phyloP scores from a whole-genome alignment of 37 sponge, comb jelly and placozoan species.

The Cliona cf. orientalis region DNA sequence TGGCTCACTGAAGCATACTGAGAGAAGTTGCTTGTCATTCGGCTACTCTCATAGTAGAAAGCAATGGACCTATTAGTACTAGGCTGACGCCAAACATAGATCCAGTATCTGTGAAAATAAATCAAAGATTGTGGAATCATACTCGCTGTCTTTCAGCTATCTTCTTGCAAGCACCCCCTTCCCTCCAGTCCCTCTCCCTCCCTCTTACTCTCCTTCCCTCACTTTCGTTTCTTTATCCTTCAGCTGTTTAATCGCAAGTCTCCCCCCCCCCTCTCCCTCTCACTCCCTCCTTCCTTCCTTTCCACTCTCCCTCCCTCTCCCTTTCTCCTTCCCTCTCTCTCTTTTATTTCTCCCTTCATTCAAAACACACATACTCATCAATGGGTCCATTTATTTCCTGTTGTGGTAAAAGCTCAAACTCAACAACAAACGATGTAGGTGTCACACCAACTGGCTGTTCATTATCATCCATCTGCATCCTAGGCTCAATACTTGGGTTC shows the following conservation, averaged over 20 bases:
- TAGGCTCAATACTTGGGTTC: neutral
- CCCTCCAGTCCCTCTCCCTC: no score
- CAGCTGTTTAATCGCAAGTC: no score
- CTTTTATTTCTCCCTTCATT: no score
- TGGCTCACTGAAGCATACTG: slow-evolving; percentile 6
- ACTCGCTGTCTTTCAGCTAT: neutral
- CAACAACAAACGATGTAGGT: neutral
- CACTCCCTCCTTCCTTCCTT: neutral
- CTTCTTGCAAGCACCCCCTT: no score
- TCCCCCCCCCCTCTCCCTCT: neutral
- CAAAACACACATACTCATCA: slow-evolving; percentile 20
- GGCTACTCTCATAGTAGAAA: slow-evolving; percentile 46
- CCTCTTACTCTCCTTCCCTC: no score
- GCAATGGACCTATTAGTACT: slow-evolving; percentile 5
- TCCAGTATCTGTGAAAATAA: neutral
- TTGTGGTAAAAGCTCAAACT: slow-evolving; percentile 12
- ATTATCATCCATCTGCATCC: neutral
- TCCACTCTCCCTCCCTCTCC: no score
- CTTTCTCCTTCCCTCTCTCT: neutral
- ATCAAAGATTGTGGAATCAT: neutral
- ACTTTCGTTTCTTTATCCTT: no score
- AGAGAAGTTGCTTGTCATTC: slow-evolving; percentile 3
- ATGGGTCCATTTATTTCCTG: slow-evolving; percentile 39
- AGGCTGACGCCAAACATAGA: slow-evolving; percentile 20
- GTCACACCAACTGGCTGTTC: neutral